Evolutionary conservation across 2,797 vertebrate species (phyloP), one percentile per base, ranked within the genome.

Genomic region (Sebastes oblongus): DNA sequence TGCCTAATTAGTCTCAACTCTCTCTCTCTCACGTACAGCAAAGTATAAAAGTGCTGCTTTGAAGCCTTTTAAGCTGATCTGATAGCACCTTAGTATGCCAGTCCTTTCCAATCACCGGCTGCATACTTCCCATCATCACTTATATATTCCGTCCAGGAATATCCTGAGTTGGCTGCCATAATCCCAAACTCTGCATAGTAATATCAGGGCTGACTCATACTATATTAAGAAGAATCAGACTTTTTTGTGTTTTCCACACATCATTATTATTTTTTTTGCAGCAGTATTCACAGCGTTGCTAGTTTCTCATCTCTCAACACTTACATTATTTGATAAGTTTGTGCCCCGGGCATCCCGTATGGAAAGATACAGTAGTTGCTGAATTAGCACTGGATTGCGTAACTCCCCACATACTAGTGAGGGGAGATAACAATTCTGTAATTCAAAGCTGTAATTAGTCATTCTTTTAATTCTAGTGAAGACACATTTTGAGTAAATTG

Each of bases 1-100:
- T 18, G 73, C 64, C 34, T 75, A 86, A 89, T 89, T 85, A 71
- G 58, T 64, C 78, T 83, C 74, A 82, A 64, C 36, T 39, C 36
- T 39, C 58, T 79, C 75, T 79, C 60, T 72, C 58, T 62, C 68
- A 65, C 12, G 9, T 78, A 66, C 46, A 66, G 73, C 39, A 34
- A 52, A 55, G 54, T 39, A 55, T 72, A n/a, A 77, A 75, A 68
- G 68, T 71, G 56, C 64, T 77, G 34, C 72, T 82, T 87, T 86
- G 66, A 88, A 82, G 73, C 66, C 71, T 78, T 83, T 78, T 80
- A 80, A 77, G 61, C 56, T 72, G 77, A 81, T 78, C 69, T 68
- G 70, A 78, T 72, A 67, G 69, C 10, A 69, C 62, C 80, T 78
- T 46, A 68, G 59, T 54, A 58, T 70, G 71, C 72, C 68, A 62